Evolutionary conservation across 2,113 vertebrate genomes (phyloP).

Genomic region (Ariopsis seemanni): DNA sequence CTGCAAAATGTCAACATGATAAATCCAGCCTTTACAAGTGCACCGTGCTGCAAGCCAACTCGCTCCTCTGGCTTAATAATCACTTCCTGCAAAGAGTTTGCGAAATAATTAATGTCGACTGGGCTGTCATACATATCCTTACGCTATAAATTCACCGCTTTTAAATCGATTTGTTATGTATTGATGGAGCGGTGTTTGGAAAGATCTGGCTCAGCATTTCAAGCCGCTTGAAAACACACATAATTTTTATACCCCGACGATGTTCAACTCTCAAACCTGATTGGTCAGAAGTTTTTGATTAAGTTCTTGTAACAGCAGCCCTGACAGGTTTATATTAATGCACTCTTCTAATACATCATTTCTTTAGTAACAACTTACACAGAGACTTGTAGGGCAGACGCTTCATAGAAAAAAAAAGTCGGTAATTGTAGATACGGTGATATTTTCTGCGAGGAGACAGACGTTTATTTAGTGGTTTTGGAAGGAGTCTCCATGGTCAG

Average conservation of each 20-base stretch:
- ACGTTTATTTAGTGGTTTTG: neutral
- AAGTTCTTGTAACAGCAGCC: neutral
- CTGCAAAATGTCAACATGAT: slow-evolving; percentile 79
- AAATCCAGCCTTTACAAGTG: slow-evolving; percentile 79
- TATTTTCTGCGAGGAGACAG: neutral
- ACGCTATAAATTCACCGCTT: slow-evolving; percentile 67
- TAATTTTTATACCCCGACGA: no score
- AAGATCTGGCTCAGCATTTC: slow-evolving; percentile 17
- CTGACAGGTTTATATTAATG: neutral
- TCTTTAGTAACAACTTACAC: neutral
- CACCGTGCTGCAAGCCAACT: slow-evolving; percentile 62
- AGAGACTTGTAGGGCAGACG: neutral
- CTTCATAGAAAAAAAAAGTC: neutral
- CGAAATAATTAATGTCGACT: slow-evolving; percentile 71
- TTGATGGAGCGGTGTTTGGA: slow-evolving; percentile 30
- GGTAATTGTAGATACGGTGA: neutral
- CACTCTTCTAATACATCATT: neutral
- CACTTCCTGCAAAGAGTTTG: slow-evolving; percentile 74
- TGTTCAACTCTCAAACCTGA: neutral
- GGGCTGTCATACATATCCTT: slow-evolving; percentile 61
- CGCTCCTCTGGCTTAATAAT: slow-evolving; percentile 74
- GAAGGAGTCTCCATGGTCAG: neutral
- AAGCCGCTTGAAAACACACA: neutral
- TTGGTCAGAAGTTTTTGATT: neutral
- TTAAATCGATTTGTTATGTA: slow-evolving; percentile 67